phyloP scores from a whole-genome alignment of 2,888 invertebrate genomes.

The Drosophila nr. perissopoda region DNA sequence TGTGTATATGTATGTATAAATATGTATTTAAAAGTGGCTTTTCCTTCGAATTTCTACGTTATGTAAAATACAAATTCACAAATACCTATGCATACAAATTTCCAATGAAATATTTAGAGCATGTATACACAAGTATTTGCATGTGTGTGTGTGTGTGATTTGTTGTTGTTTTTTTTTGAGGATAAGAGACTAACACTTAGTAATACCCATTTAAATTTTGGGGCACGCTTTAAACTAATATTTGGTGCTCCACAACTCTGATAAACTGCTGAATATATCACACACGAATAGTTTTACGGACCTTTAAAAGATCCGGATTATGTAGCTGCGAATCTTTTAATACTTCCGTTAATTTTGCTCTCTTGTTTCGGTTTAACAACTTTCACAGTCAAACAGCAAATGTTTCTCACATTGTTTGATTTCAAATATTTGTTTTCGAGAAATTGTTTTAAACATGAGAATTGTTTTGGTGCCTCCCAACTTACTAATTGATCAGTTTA shows the following conservation, averaged over 20 bases:
- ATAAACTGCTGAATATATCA: constrained; percentile 11
- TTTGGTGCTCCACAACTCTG: constrained; percentile 19
- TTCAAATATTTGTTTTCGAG: not conserved
- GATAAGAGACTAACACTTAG: constrained; percentile 4
- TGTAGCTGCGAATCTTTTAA: not conserved
- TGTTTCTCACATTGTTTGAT: not conserved
- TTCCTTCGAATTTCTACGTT: constrained; percentile 4
- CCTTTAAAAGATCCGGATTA: not conserved
- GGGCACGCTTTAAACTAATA: constrained; percentile 14
- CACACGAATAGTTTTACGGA: not conserved
- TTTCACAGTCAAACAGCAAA: not conserved
- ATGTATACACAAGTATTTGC: constrained; percentile 2
- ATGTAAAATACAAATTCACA: constrained; percentile 39
- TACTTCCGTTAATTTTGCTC: not conserved
- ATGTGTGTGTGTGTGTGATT: not conserved
- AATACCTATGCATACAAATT: constrained; percentile 20
- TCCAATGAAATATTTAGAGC: not conserved
- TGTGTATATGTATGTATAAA: constrained; percentile 20
- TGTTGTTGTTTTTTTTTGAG: not conserved
- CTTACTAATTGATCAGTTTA: constrained; percentile 2
- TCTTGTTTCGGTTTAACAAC: not conserved
- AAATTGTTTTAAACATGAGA: not conserved
- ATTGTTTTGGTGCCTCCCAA: not conserved
- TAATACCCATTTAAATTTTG: constrained; percentile 10
- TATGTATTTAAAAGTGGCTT: constrained; percentile 42